Base-by-base conservation (phyloP, 2,888 invertebrate genomes). In the Rhabditophanes sp. region DNA sequence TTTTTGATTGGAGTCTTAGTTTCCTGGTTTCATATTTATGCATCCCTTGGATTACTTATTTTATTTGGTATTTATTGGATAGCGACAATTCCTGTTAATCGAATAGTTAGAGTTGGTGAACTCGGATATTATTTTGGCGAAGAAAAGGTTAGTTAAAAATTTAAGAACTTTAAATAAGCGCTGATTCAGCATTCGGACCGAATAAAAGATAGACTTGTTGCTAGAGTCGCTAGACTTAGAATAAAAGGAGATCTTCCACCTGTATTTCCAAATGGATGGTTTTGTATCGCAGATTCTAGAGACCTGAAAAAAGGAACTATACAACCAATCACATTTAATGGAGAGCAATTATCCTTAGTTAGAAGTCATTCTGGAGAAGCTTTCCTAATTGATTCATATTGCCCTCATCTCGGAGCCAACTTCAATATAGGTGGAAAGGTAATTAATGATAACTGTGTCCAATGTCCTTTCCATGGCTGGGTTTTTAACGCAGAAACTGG, bases 401-500 rank as follows among this genome's bases (percentile, higher is more conserved):
- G 85, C 53, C 83, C 84, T 0, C 85, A 85, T 62, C 69, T 85
- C 48, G 85, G 85, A 0, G 84, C 85, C 0, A 81, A 84, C 64
- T 68, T 85, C 56, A 82, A 75, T 0, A 72, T 78, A 0, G 82
- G 82, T 0, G 83, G 83, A 0, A 59, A 64, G 0, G 74, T 72
- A 0, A 60, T 68, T 9, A 32, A 48, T 16, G 66, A 71, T 21
- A 76, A 79, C 55, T 80, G 80, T 51, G 74, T 85, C 6, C 77
- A 79, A 55, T 85, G 85, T 53, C 84, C 84, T 0, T 85, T 85
- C 67, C 85, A 85, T 56, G 77, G 77, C 33, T 85, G 85, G 85
- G 68, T 72, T 33, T 85, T 85, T 61, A 72, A 75, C 3, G 80
- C 78, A 0, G 65, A 67, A n/a, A 75, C 77, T 41, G 85, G 85